Evolutionary conservation across 2,797 vertebrate species (phyloP), one percentile per base, ranked within the genome.

Genomic region (Siniperca undulata): DNA sequence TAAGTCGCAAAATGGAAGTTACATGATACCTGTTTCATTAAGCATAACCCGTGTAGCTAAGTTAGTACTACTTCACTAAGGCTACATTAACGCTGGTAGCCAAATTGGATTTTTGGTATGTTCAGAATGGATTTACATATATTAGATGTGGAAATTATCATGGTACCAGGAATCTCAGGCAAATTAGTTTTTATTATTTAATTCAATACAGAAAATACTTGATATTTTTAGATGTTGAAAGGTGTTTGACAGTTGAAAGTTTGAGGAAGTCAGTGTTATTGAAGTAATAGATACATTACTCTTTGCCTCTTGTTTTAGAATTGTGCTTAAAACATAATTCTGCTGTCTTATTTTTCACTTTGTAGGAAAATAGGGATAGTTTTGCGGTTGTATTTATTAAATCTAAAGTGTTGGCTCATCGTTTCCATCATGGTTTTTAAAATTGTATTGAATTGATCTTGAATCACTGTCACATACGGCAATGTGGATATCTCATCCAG

Each of bases 131-230:
- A 61, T 73, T 27, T 14, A 53, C 9, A n/a, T 42, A 0, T 67
- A 40, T 74, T 30, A 48, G 4, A 46, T 14, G 52, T 53, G 42
- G n/a, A 72, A 79, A 40, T n/a, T 1, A 34, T 13, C 4, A 11
- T 27, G 27, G 36, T 14, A 52, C 8, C 36, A 77, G 59, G 34
- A 65, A 70, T 76, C 42, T 56, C 46, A 48, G n/a, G 52, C 42
- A 34, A n/a, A 64, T 46, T 42, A 0, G 13, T 65, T 81, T 50
- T 48, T 24, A n/a, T 11, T 19, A 50, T 72, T 50, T 17, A 59
- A 40, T 73, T 34, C 50, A 50, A 14, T 17, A 22, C 7, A 36
- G 20, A 36, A 16, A 17, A 16, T 67, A 9, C 13, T 70, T 2
- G 10, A 27, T 38, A 27, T 58, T 72, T 55, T 7, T 12, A 24